These are phyloP conservation scores for Branchellion lobata DNA, from an alignment of 2,888 invertebrate species.

Conservation along the genomic window DNA sequence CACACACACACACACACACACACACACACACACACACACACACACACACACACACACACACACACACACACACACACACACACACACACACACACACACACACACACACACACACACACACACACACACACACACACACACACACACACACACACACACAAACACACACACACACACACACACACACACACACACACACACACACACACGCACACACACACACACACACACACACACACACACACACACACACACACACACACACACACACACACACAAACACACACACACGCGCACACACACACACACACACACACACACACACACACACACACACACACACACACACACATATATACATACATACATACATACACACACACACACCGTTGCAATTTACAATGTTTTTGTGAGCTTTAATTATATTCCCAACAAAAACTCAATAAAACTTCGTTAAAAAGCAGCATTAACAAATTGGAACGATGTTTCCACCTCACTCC, in stretches of 20 bases:
- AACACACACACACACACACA: conserved; percentile 9
- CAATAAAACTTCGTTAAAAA: no score
- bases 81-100: conserved; percentile 13
- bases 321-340: conserved; percentile 35
- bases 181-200: conserved; percentile 22
- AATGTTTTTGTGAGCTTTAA: no score
- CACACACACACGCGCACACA: background rate
- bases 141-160: conserved; percentile 15
- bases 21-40: conserved; percentile 14
- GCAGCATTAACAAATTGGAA: no score
- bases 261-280: conserved; percentile 10
- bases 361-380: conserved; percentile 1
- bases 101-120: conserved; percentile 15
- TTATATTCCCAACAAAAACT: no score
- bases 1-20: conserved; percentile 12
- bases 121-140: conserved; percentile 23
- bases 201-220: conserved; percentile 11
- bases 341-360: conserved; percentile 36
- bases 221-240: conserved; percentile 14
- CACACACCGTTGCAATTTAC: no score
- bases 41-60: conserved; percentile 7
- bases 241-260: conserved; percentile 22
- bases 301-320: conserved; percentile 16
- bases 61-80: conserved; percentile 22
- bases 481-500: no score